A percentile compares a stretch with the other conserved stretches of the same genome.
Evolutionary conservation across 2,113 vertebrate species (phyloP).

Genomic region (Gnathonemus longibarbis): DNA sequence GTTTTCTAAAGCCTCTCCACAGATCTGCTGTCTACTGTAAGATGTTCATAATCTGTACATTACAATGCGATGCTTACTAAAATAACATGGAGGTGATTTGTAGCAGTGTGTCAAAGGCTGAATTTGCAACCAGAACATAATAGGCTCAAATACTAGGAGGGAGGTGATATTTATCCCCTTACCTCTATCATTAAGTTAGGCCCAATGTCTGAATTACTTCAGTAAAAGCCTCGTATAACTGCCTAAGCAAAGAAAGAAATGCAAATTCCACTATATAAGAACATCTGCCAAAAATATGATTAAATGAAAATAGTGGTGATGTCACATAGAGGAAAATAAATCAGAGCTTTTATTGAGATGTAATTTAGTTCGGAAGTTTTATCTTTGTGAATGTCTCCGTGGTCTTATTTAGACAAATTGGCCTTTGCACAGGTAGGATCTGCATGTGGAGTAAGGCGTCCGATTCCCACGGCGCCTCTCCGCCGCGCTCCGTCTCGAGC

Average conservation of each 20-base stretch:
- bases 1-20: not conserved
- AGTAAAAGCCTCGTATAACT: not conserved
- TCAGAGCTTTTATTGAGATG: not conserved
- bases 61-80: not conserved
- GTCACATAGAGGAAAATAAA: not conserved
- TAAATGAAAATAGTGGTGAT: not conserved
- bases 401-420: conserved; percentile 60
- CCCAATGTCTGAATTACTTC: conserved; percentile 20
- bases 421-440: conserved; percentile 44
- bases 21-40: not conserved
- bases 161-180: not conserved
- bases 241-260: not conserved
- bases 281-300: not conserved
- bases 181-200: not conserved
- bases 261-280: not conserved
- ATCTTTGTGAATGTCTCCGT: conserved; percentile 49
- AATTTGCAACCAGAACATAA: not conserved
- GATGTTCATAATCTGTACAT: not conserved
- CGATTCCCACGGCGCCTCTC: conserved; percentile 17
- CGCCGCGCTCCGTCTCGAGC: not conserved
- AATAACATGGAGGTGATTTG: not conserved
- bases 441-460: not conserved
- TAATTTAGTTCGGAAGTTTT: conserved; percentile 45
- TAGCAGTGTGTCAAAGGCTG: not conserved
- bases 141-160: not conserved